Conservation (phyloP, 2,113 vertebrate genomes). For the Protobothrops flavoviridis region DNA sequence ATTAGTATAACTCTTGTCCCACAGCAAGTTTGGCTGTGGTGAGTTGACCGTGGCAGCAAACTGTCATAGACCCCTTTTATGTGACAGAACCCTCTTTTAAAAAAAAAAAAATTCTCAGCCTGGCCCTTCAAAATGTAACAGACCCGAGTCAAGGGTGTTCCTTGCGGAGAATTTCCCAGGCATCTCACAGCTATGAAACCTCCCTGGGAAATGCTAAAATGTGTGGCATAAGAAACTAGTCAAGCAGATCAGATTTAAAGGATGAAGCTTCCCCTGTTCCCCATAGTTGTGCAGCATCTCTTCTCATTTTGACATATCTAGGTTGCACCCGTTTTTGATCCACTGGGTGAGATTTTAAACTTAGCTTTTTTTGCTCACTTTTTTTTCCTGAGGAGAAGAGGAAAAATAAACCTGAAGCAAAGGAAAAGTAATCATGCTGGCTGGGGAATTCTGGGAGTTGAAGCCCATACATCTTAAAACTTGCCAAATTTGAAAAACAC, state of each 20-base stretch:
- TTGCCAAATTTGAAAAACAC: not conserved
- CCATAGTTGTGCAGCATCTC: not conserved
- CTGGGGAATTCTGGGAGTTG: not conserved
- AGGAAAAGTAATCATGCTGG: not conserved
- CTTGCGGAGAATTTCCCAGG: not conserved
- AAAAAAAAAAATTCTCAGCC: too few relatives aligned
- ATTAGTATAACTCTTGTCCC: too few relatives aligned
- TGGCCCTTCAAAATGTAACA: not conserved
- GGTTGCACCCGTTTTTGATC: not conserved
- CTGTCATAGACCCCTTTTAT: not conserved
- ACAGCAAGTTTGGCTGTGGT: too few relatives aligned
- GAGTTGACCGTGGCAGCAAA: too few relatives aligned
- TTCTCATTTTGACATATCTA: not conserved
- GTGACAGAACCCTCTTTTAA: not conserved
- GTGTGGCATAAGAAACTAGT: not conserved
- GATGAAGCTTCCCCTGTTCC: not conserved
- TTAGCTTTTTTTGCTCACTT: not conserved
- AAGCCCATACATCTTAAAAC: not conserved
- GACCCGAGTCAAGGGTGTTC: not conserved
- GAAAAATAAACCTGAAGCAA: not conserved
- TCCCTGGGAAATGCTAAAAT: not conserved
- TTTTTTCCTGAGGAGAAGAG: not conserved
- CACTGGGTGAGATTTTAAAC: not conserved
- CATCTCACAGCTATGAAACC: not conserved
- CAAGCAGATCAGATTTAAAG: not conserved